A percentile compares a stretch with the other conserved stretches of the same genome.
These are phyloP conservation scores for Motacilla alba DNA, from an alignment of 2,113 vertebrate species.

Conservation along the genomic window DNA sequence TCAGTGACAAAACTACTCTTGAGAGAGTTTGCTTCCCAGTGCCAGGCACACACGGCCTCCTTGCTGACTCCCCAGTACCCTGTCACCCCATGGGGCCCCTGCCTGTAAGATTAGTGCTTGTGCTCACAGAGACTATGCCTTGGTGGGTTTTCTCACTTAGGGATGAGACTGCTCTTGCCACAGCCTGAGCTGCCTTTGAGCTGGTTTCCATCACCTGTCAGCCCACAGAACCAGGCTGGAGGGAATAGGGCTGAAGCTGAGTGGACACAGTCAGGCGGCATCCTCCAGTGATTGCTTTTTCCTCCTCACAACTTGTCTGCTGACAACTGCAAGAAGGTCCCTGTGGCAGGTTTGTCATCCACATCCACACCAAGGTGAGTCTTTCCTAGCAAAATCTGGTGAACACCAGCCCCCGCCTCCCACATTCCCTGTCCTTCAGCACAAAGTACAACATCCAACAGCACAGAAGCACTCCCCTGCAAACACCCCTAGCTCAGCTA, in stretches of 20 bases:
- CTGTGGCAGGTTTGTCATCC: not conserved
- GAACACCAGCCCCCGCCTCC: not conserved
- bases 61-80: not conserved
- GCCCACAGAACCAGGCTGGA: not conserved
- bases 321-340: not conserved
- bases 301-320: not conserved
- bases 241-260: not conserved
- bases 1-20: not conserved
- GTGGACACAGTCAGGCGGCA: fast-evolving
- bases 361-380: not conserved
- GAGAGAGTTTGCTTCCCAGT: not conserved
- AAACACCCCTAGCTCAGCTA: not conserved
- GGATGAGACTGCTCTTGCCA: not conserved
- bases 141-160: not conserved
- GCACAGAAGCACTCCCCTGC: not conserved
- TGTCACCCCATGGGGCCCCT: fast-evolving
- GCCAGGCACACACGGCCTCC: fast-evolving
- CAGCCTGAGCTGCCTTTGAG: not conserved
- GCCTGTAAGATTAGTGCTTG: not conserved
- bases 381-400: not conserved
- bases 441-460: not conserved
- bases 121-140: not conserved
- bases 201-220: not conserved
- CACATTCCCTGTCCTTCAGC: not conserved
- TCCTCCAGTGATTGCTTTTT: not conserved